These are phyloP conservation scores for Amblyopsis hoosieri DNA, from an alignment of 2,797 vertebrate species.

Conservation along the genomic window DNA sequence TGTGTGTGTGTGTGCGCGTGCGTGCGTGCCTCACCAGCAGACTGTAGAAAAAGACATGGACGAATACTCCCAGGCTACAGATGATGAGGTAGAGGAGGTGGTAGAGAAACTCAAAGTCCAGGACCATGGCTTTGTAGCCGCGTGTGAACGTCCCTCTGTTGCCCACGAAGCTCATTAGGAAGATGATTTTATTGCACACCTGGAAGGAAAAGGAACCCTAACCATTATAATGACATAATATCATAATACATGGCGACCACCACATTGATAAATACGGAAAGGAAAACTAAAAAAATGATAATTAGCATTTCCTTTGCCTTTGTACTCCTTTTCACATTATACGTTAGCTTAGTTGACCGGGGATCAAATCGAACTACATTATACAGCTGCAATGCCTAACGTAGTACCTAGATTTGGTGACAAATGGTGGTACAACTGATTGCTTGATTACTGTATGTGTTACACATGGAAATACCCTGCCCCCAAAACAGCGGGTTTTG, in stretches of 20 bases:
- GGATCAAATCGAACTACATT: too few relatives aligned
- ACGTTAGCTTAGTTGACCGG: too few relatives aligned
- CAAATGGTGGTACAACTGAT: too few relatives aligned
- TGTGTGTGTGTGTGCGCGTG: background rate
- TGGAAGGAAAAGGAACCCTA: slow-evolving; percentile 45
- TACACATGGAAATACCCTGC: too few relatives aligned
- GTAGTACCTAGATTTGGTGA: too few relatives aligned
- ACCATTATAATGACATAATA: background rate
- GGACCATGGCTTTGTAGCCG: slow-evolving; percentile 94
- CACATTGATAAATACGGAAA: background rate
- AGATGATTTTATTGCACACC: slow-evolving; percentile 97
- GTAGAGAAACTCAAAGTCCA: slow-evolving; percentile 97
- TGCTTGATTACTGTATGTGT: too few relatives aligned
- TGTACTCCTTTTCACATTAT: too few relatives aligned
- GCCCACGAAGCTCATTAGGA: slow-evolving; percentile 96
- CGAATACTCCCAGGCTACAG: slow-evolving; percentile 92
- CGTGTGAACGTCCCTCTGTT: slow-evolving; percentile 96
- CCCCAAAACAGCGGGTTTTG: too few relatives aligned
- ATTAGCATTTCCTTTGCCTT: too few relatives aligned
- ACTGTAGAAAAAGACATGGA: slow-evolving; percentile 99
- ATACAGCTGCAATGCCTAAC: too few relatives aligned
- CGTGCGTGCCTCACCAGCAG: slow-evolving; percentile 82
- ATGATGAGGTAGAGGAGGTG: slow-evolving; percentile 95
- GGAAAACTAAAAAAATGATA: too few relatives aligned
- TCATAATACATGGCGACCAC: background rate